Base-by-base conservation (phyloP, 2,797 vertebrate genomes). In the Lemur catta region DNA sequence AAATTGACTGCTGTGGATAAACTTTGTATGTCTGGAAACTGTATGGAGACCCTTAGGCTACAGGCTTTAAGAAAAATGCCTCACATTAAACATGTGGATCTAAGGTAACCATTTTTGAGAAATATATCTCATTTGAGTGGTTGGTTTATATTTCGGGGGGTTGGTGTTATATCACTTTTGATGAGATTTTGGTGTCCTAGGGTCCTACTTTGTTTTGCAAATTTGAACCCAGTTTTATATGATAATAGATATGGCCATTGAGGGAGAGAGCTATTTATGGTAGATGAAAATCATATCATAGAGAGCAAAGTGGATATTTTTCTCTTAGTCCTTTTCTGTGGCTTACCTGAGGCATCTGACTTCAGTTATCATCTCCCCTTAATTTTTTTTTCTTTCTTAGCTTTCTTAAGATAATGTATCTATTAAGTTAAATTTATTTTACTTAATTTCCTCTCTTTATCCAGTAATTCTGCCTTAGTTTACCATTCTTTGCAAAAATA, bases 1-100 rank as follows among this genome's bases (percentile, higher is more conserved):
- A 99, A 99, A 69, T 91, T 99, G 95, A 97, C 98, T 61, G 98
- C 99, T 91, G 98, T 99, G 98, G 99, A 99, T 98, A 99, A 99
- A 91, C 99, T 99, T 55, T 99, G 99, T 95, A 99, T 99, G 99
- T 99, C 99, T 2, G 99, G 99, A 88, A 99, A 99, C 98, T 99
- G 98, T 97, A 89, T 99, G 74, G 98, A 99, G 81, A 98, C 97
- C 1, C 98, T 99, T 63, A 98, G 97, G 59, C 98, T 99, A 38
- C 99, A 99, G 98, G 98, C 98, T 41, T 99, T 99, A 96, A 98
- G 97, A 92, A 98, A 98, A 95, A 99, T 99, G 98, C 99, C 99
- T 78, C 99, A 99, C 50, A 98, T 99, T 97, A 99, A 99, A 97
- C 99, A 99, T 28, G 98, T 99, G 55, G 99, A 99, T 97, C 98